Base-by-base conservation (phyloP, 2,888 invertebrate species). In the Charanyca ferruginea region DNA sequence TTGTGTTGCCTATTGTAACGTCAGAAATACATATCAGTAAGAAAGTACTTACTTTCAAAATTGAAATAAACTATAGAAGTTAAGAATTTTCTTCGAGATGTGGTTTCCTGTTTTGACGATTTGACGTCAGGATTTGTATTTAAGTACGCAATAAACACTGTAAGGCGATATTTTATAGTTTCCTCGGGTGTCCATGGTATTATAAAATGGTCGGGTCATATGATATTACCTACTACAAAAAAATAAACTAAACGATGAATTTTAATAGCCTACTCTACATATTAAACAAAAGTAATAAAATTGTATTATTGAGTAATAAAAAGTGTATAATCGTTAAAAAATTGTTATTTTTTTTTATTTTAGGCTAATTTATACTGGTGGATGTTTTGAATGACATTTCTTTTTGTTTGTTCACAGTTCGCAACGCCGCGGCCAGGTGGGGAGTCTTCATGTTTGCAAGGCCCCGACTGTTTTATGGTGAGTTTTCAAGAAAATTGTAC, bases 391-490 rank as follows among this genome's bases (percentile, higher is more conserved):
- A 78, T 90, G 87, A 90, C 85, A 85, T 87, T 87, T 87, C n/a
- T 88, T 79, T 85, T 83, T 91, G 89, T 91, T 95, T 94, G 93
- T 94, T 96, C 96, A 87, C 96, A 97, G 97, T 97, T 97, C 85
- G 96, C 96, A 86, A 95, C 96, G 91, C 96, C 96, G 79, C 96
- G 96, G 66, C 96, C 96, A 84, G 94, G 96, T 89, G 96, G 96
- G 90, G 96, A 96, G 93, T 96, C 96, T 66, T 96, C 96, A 88
- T 97, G 97, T 92, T 95, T 97, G 91, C 97, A 97, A 91, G 97
- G 96, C 89, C 96, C 97, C 81, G 97, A 97, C 94, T 97, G 97
- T 91, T 97, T 97, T 94, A 97, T 97, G 97, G 97, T 97, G 91
- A 96, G 97, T 96, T 81, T 81, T 81, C 59, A 61, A 63, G 61